These are phyloP conservation scores for Hyposmocoma kahamanoa DNA, from an alignment of 1,140 invertebrate genomes.

Conservation along the genomic window DNA sequence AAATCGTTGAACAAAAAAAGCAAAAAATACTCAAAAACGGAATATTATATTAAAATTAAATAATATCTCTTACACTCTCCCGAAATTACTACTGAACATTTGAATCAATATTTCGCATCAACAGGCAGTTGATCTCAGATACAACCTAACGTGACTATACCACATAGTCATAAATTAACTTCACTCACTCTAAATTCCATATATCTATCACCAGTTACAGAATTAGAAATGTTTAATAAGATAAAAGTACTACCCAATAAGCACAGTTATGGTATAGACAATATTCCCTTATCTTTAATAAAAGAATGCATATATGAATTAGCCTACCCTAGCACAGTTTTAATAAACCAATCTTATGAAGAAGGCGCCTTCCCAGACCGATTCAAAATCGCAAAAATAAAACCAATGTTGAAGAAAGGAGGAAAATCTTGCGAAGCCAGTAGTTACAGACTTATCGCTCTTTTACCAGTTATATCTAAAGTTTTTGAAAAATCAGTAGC, in stretches of 20 bases:
- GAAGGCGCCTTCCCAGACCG: background rate
- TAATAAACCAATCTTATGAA: slow-evolving; percentile 1
- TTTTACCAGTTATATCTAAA: background rate
- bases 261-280: background rate
- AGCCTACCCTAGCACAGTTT: background rate
- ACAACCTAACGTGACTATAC: background rate
- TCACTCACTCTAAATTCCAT: background rate
- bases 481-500: background rate
- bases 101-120: background rate
- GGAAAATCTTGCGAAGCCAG: background rate
- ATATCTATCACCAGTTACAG: background rate
- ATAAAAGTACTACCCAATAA: background rate
- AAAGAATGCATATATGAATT: background rate
- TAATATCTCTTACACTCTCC: background rate
- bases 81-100: background rate
- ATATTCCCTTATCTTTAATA: background rate
- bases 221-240: background rate
- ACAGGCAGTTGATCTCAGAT: background rate
- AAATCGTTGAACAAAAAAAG: background rate
- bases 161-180: background rate
- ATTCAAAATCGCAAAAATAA: background rate
- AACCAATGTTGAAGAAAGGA: background rate
- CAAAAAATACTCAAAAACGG: background rate
- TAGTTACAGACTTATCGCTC: slow-evolving; percentile 3
- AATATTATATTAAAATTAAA: background rate